Evolutionary conservation across 92 coral and sea anemone species (phyloP).

Genomic region (Montipora capitata): DNA sequence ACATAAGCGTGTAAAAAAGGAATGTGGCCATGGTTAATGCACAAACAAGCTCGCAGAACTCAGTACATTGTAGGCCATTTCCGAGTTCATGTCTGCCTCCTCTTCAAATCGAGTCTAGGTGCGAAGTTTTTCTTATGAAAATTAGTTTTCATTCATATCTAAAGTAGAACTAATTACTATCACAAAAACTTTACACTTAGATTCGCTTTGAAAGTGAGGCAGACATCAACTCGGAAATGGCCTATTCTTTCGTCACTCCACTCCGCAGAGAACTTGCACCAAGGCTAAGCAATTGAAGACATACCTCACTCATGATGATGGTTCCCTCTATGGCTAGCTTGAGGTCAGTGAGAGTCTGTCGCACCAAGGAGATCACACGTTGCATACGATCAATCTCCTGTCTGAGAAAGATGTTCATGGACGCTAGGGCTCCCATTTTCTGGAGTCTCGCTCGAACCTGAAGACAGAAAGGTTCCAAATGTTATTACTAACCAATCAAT

Average conservation of each 20-base stretch:
- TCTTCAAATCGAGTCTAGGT: too few species aligned
- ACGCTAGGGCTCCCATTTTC: constrained; percentile 93
- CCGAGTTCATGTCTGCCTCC: too few species aligned
- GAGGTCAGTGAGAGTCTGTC: constrained; percentile 86
- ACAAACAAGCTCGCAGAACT: neutral
- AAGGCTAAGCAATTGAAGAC: neutral
- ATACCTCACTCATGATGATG: constrained; percentile 94
- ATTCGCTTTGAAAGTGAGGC: too few species aligned
- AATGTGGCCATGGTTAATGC: neutral
- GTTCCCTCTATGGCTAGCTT: constrained; percentile 95
- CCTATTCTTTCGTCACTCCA: neutral
- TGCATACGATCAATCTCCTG: constrained; percentile 97
- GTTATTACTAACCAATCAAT: neutral
- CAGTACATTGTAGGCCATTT: too few species aligned
- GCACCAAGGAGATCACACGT: constrained; percentile 85
- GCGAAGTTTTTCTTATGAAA: too few species aligned
- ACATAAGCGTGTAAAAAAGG: neutral
- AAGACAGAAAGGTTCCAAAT: neutral
- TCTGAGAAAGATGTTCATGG: constrained; percentile 93
- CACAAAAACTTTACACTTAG: too few species aligned
- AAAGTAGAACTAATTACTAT: too few species aligned
- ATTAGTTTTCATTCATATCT: too few species aligned
- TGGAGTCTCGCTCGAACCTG: constrained; percentile 92
- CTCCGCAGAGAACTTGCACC: neutral
- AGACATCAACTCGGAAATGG: too few species aligned